These are phyloP conservation scores for Gryllus bimaculatus DNA, from an alignment of 1,140 invertebrate species.

Conservation along the genomic window DNA sequence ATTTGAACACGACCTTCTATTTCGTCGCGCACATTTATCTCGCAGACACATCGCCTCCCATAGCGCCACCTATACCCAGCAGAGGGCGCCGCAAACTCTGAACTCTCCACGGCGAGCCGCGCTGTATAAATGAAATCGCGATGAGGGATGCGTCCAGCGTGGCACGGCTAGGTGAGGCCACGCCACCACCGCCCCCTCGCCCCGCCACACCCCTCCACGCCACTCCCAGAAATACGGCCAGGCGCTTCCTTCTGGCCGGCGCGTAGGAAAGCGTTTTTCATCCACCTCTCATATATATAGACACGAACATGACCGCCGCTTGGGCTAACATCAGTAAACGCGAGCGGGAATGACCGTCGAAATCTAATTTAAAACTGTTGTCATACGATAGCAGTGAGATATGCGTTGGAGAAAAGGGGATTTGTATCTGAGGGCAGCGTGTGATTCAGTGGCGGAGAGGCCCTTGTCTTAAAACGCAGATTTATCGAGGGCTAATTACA, in stretches of 20 bases:
- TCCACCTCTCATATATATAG: not conserved
- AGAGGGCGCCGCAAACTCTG: too few relatives aligned
- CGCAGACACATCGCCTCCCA: too few relatives aligned
- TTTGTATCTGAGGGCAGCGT: not conserved
- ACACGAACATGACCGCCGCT: not conserved
- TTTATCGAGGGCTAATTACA: not conserved
- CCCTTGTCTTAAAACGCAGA: constrained; percentile 3
- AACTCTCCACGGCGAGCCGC: too few relatives aligned
- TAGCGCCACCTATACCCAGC: too few relatives aligned
- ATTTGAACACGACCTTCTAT: too few relatives aligned
- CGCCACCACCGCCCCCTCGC: too few relatives aligned
- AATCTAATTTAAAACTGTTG: not conserved
- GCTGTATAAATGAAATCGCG: too few relatives aligned
- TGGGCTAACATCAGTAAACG: not conserved
- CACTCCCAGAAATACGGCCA: not conserved
- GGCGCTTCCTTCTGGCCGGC: not conserved
- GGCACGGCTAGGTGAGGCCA: too few relatives aligned
- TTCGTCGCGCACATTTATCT: too few relatives aligned
- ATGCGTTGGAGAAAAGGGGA: not conserved
- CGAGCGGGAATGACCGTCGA: not conserved
- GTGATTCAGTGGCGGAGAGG: not conserved
- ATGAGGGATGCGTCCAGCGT: too few relatives aligned
- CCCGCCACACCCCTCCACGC: too few relatives aligned
- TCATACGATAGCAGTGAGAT: constrained; percentile 4
- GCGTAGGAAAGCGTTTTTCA: not conserved